phyloP scores from a whole-genome alignment of 2,113 vertebrate species.

The Jacana jacana region DNA sequence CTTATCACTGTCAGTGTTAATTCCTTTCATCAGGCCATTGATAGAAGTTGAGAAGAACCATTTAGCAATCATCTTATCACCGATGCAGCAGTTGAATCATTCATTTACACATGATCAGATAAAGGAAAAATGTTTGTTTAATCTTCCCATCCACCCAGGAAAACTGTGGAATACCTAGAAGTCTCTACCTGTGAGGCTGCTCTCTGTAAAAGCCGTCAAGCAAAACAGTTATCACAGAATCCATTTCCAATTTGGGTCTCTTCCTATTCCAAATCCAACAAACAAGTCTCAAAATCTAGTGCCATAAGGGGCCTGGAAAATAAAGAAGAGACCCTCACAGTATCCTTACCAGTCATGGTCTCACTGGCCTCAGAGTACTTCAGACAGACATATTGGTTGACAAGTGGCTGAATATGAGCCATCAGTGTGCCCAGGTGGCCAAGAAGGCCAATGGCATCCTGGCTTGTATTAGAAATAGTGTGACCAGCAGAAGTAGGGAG shows the following conservation, averaged over 20 bases:
- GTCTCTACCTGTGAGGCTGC: slow-evolving; percentile 11
- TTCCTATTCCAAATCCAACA: slow-evolving; percentile 1
- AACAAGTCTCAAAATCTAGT: not conserved
- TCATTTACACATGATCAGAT: slow-evolving; percentile 70
- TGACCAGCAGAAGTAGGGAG: too few species aligned
- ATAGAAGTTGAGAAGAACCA: slow-evolving; percentile 61
- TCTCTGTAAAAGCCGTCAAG: slow-evolving; percentile 51
- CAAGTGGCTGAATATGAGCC: too few species aligned
- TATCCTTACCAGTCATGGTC: not conserved
- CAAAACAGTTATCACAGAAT: slow-evolving; percentile 29
- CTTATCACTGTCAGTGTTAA: slow-evolving; percentile 61
- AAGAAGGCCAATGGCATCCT: too few species aligned
- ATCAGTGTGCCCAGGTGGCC: too few species aligned
- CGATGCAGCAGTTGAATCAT: not conserved
- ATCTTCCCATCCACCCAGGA: slow-evolving; percentile 36
- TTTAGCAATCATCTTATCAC: slow-evolving; percentile 68
- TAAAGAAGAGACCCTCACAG: not conserved
- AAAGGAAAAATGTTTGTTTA: slow-evolving; percentile 63
- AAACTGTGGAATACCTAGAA: slow-evolving; percentile 31
- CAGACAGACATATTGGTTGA: too few species aligned
- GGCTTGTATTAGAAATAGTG: too few species aligned
- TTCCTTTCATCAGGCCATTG: slow-evolving; percentile 66
- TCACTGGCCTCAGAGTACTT: not conserved
- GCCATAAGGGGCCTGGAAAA: not conserved
- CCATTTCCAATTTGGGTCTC: slow-evolving; percentile 54